Evolutionary conservation across 2,888 invertebrate genomes (phyloP).

Genomic region (Thereva nobilitata): DNA sequence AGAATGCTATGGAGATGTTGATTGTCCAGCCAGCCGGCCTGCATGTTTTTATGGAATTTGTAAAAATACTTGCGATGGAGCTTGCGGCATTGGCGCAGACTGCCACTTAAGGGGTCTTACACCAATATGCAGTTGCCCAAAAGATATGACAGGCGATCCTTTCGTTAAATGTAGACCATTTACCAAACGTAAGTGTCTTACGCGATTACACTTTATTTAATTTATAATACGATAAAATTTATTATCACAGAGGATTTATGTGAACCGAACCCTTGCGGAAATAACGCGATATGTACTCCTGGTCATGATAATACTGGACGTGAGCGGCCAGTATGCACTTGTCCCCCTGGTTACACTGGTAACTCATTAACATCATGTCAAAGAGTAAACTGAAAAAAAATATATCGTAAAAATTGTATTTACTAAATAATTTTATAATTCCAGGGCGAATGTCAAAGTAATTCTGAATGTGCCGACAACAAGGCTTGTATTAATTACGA

Average conservation of each 20-base stretch:
- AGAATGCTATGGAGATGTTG: conserved; percentile 78
- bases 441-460: conserved; percentile 78
- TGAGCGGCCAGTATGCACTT: conserved; percentile 85
- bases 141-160: conserved; percentile 86
- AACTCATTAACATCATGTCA: conserved; percentile 74
- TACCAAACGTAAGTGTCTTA: conserved; percentile 67
- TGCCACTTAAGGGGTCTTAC: conserved; percentile 78
- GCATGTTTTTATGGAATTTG: conserved; percentile 83
- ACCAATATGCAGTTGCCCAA: conserved; percentile 84
- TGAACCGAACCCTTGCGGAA: conserved; percentile 85
- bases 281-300: conserved; percentile 68
- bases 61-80: conserved; percentile 79
- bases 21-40: conserved; percentile 77
- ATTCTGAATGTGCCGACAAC: conserved; percentile 75
- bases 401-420: conserved; percentile 7
- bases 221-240: conserved; percentile 1
- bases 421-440: conserved; percentile 41
- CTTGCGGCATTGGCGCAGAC: conserved; percentile 79
- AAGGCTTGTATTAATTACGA: conserved; percentile 77
- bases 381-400: conserved; percentile 56
- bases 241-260: conserved; percentile 72
- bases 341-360: conserved; percentile 76
- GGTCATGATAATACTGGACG: conserved; percentile 81
- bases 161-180: conserved; percentile 81
- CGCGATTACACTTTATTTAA: neutral